A percentile compares a stretch with the other conserved stretches of the same genome.
These are phyloP conservation scores for Auanema freiburgensis DNA, from an alignment of 2,888 invertebrate species.

Conservation along the genomic window DNA sequence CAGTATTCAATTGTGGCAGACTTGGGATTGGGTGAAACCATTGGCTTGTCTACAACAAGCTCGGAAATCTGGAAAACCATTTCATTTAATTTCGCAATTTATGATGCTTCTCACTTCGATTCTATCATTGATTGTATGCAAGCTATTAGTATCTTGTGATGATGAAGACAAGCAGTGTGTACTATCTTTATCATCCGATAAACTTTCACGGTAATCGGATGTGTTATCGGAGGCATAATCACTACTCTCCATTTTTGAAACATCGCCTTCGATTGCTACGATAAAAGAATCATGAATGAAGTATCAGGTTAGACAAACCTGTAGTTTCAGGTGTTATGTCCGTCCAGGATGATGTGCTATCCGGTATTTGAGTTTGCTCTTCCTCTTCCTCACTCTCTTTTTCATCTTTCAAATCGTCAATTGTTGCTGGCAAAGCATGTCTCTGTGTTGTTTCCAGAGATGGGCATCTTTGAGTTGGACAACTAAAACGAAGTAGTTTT, in stretches of 20 bases:
- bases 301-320: neutral
- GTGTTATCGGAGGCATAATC: conserved; percentile 40
- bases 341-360: neutral
- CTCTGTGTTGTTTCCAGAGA: conserved; percentile 39
- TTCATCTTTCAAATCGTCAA: neutral
- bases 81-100: neutral
- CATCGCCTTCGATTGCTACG: conserved; percentile 17
- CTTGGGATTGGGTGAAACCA: conserved; percentile 30
- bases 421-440: conserved; percentile 27
- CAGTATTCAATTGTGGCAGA: conserved; percentile 31
- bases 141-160: conserved; percentile 15
- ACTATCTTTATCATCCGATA: conserved; percentile 24
- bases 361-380: conserved; percentile 11
- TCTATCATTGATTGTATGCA: conserved; percentile 39
- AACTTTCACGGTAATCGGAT: conserved; percentile 36
- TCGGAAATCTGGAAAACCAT: conserved; percentile 30
- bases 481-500: conserved; percentile 12
- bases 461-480: conserved; percentile 23
- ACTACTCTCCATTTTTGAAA: conserved; percentile 30
- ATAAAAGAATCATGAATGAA: neutral
- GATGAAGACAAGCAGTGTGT: conserved; percentile 20
- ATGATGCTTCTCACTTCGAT: conserved; percentile 25
- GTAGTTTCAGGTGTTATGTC: conserved; percentile 1
- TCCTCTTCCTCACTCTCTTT: conserved; percentile 6
- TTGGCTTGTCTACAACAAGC: conserved; percentile 35